Evolutionary conservation across 2,113 vertebrate genomes (phyloP), one percentile per base, ranked within the genome.

Genomic region (Neoarius graeffei): DNA sequence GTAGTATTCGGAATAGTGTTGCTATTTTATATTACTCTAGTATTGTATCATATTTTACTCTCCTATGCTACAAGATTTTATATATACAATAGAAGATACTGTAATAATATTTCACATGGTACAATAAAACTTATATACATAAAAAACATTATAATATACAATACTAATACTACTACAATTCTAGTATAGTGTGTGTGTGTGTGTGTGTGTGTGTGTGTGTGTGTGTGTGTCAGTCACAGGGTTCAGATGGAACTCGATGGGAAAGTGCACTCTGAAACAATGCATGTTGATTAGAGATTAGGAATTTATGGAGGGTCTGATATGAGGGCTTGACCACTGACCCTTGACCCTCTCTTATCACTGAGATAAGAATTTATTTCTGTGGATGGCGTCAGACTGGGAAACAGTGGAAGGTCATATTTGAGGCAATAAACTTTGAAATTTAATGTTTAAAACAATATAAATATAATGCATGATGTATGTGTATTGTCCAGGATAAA

Each of bases 241-340:
- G 73, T 87, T 84, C 83, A 84, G 56, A 48, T 15, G 50, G 42
- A 64, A 83, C 69, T 14, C n/a, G 81, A 81, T 90, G 89, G 87
- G 87, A 90, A 90, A 86, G 30, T 9, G 6, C 59, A 3, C 62
- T 35, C 54, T 67, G 57, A 66, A 83, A 87, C 77, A 90, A 87
- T 86, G 76, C 25, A 7, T 66, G 19, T 76, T 84, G 71, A 84
- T 84, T 88, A 88, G n/a, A 42, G 35, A 42, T 48, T 3, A 30
- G 66, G 56, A 73, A 87, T 88, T 76, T 77, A 83, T 88, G 57
- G 59, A 56, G 81, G 27, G n/a, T 54, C 19, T 7, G 10, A 25
- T 52, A 27, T 5, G 30, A 64, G 67, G 57, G 42, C 66, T 19
- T 84, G 69, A 88, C 86, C 86, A 64, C 48, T 35, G 59, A 84